These are phyloP conservation scores for Holothuria leucospilota DNA, from an alignment of 53 echinoderm and acorn worm species.

Conservation along the genomic window DNA sequence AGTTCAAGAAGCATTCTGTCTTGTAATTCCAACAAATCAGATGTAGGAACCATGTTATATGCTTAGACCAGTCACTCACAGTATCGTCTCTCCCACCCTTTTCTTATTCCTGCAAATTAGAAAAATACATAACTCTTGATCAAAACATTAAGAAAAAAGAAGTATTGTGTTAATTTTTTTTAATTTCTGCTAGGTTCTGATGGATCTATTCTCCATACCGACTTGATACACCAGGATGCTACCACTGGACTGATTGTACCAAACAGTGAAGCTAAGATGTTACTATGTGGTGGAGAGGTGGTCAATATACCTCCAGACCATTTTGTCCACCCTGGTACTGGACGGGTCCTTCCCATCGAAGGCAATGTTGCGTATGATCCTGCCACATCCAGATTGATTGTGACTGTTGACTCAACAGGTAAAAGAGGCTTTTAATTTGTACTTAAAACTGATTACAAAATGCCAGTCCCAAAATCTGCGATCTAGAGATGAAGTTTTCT, in stretches of 20 bases:
- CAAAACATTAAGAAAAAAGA: not conserved
- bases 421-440: not conserved
- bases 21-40: too few relatives aligned
- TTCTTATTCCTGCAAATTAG: too few relatives aligned
- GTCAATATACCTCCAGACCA: slow-evolving; percentile 69
- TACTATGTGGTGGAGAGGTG: slow-evolving; percentile 68
- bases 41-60: too few relatives aligned
- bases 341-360: slow-evolving; percentile 85
- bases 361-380: slow-evolving; percentile 96
- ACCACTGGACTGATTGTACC: slow-evolving; percentile 85
- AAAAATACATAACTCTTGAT: too few relatives aligned
- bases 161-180: not conserved
- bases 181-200: slow-evolving; percentile 33
- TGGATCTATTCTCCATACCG: slow-evolving; percentile 74
- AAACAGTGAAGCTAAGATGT: slow-evolving; percentile 77
- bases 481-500: too few relatives aligned
- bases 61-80: too few relatives aligned
- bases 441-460: too few relatives aligned
- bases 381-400: slow-evolving; percentile 77
- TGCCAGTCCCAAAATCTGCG: too few relatives aligned
- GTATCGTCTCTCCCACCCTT: too few relatives aligned
- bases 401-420: slow-evolving; percentile 81
- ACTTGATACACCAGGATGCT: slow-evolving; percentile 76
- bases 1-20: too few relatives aligned
- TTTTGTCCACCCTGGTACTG: slow-evolving; percentile 90